Evolutionary conservation across 2,888 invertebrate species (phyloP), one percentile per base, ranked within the genome.

Genomic region (Palloptera scutellata): DNA sequence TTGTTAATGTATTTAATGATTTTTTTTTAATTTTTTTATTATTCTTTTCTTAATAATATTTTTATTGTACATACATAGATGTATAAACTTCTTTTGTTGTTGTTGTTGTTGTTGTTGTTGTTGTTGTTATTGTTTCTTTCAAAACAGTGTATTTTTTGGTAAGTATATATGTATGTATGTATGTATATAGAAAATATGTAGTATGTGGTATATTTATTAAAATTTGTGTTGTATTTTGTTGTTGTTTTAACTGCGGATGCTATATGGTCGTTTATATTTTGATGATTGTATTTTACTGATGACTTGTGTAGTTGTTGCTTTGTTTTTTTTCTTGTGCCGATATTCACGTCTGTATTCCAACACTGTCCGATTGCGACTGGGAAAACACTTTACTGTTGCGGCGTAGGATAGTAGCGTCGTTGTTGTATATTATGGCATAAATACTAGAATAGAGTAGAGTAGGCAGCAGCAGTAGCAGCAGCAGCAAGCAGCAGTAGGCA

Each of bases 361-460:
- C 81, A 81, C 83, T 81, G 77, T 80, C 77, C 79, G 81, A 78
- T 81, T 80, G 77, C 77, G 79, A 84, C 85, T 84, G 83, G 77
- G 76, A 79, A 78, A 79, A 66, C 60, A 69, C 59, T 70, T 69
- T 66, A 69, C 73, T 72, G 71, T 55, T 68, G 70, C 69, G 70
- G 70, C 67, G 61, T 61, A 64, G 70, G 72, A 72, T 70, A 67
- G 67, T 64, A 58, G 70, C 64, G 63, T 65, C 51, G 57, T 58
- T 58, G 61, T 64, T 60, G 64, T 30, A 67, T 68, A 52, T 64
- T 64, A 48, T 65, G 52, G 45, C 63, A 43, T 30, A 62, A 53
- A 53, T 58, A 52, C 19, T 55, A 59, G 61, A 52, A 42, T 60
- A 51, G 66, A 43, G 65, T 62, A 67, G 62, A 67, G 20, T 48